These are phyloP conservation scores for Dasyurus viverrinus DNA, from an alignment of 2,113 vertebrate genomes.

Conservation along the genomic window DNA sequence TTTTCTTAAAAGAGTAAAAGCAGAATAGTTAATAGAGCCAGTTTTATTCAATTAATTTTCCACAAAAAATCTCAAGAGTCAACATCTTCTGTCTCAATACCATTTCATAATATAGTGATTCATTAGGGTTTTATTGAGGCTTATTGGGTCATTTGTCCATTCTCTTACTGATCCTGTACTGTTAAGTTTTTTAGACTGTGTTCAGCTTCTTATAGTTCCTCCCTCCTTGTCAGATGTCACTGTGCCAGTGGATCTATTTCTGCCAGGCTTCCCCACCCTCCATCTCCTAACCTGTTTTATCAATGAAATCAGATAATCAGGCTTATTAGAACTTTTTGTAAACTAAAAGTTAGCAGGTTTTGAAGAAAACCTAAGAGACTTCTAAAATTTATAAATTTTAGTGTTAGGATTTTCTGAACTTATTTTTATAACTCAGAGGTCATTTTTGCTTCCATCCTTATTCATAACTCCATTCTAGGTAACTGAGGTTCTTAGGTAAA, in stretches of 20 bases:
- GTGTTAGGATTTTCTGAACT: not conserved
- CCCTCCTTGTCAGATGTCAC: too few relatives aligned
- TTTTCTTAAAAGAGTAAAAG: not conserved
- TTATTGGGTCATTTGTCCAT: not conserved
- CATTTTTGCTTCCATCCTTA: not conserved
- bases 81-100: not conserved
- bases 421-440: fast-evolving
- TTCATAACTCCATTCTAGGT: not conserved
- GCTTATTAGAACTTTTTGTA: conserved; percentile 14
- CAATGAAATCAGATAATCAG: not conserved
- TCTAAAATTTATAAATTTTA: not conserved
- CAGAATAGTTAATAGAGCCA: not conserved
- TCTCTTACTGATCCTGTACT: not conserved
- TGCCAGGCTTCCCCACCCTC: too few relatives aligned
- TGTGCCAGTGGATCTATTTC: too few relatives aligned
- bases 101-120: not conserved
- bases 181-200: not conserved
- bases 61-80: not conserved
- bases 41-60: conserved; percentile 15
- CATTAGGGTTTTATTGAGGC: not conserved
- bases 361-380: not conserved
- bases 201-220: not conserved
- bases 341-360: not conserved
- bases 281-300: conserved; percentile 17
- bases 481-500: not conserved